Conservation (phyloP, 2,888 invertebrate genomes). For the Tachystola acroxantha region DNA sequence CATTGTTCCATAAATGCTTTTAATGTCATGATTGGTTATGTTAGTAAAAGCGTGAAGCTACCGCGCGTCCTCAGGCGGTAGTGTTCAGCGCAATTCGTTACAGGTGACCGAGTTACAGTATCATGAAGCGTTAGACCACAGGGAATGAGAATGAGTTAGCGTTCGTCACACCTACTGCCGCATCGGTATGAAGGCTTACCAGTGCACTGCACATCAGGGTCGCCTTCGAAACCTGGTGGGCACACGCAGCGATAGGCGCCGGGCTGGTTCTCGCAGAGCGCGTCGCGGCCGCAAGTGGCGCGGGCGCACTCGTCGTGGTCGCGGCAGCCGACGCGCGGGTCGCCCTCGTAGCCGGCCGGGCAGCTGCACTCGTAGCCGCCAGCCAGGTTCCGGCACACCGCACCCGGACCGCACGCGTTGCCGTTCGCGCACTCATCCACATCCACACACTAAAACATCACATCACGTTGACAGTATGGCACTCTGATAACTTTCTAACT, state of each 20-base stretch:
- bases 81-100: conserved; percentile 63
- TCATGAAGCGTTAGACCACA: conserved; percentile 66
- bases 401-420: conserved; percentile 86
- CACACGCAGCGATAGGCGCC: conserved; percentile 90
- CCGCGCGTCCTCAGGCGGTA: conserved; percentile 57
- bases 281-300: conserved; percentile 87
- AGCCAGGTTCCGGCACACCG: conserved; percentile 87
- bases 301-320: conserved; percentile 88
- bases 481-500: background rate
- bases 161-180: conserved; percentile 38
- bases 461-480: background rate
- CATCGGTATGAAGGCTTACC: conserved; percentile 72
- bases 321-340: conserved; percentile 84
- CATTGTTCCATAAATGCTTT: conserved; percentile 34
- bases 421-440: conserved; percentile 88
- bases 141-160: conserved; percentile 39
- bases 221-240: conserved; percentile 89
- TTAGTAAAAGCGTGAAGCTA: conserved; percentile 73
- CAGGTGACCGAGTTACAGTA: conserved; percentile 44
- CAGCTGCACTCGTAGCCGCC: conserved; percentile 92
- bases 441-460: conserved; percentile 82
- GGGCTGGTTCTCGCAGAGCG: conserved; percentile 87
- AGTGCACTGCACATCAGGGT: conserved; percentile 85
- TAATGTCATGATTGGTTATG: conserved; percentile 30
- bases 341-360: conserved; percentile 88